Percentiles rank a stretch among this genome's conserved stretches.
phyloP scores from a whole-genome alignment of 2,113 vertebrate genomes.

The Eretmochelys imbricata region DNA sequence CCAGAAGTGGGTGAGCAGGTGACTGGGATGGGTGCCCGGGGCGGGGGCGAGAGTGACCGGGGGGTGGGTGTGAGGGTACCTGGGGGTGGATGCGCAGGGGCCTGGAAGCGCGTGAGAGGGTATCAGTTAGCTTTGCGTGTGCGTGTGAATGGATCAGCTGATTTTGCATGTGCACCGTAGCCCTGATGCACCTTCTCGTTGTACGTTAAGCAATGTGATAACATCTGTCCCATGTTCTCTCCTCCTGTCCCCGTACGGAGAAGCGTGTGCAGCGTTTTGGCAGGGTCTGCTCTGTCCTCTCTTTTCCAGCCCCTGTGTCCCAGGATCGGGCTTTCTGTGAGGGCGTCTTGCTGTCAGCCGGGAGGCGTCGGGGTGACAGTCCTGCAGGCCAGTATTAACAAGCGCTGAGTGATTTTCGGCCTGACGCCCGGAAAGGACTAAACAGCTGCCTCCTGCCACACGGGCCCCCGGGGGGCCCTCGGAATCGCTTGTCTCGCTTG shows the following conservation, averaged over 20 bases:
- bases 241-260: not conserved
- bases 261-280: not conserved
- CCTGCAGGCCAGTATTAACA: not conserved
- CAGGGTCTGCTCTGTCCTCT: not conserved
- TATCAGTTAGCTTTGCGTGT: no score
- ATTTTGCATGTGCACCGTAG: no score
- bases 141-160: no score
- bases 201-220: not conserved
- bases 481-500: not conserved
- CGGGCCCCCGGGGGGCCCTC: no score
- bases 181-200: no score
- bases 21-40: no score
- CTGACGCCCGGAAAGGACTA: not conserved
- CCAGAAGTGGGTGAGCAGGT: no score
- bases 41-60: not conserved
- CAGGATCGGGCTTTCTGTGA: not conserved
- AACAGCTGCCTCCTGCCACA: no score
- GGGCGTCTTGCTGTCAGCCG: not conserved
- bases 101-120: no score
- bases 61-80: not conserved
- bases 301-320: not conserved
- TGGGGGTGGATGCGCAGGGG: fast-evolving
- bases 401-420: not conserved
- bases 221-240: not conserved
- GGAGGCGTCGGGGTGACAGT: not conserved